These are phyloP conservation scores for Sarcophaga bullata DNA, from an alignment of 1,140 invertebrate species.

Conservation along the genomic window DNA sequence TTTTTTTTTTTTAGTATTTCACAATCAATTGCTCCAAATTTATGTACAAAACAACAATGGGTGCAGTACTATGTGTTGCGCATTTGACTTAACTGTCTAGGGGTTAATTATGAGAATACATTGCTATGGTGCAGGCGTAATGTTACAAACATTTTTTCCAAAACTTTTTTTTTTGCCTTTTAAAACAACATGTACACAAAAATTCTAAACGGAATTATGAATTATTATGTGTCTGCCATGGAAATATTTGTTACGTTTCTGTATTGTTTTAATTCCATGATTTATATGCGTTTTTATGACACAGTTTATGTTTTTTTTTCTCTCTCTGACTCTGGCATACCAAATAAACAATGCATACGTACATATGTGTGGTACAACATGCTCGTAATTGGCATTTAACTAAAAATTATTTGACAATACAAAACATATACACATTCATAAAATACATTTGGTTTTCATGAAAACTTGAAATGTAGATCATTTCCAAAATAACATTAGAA, in stretches of 20 bases:
- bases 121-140: background rate
- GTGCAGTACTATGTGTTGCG: background rate
- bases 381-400: conserved; percentile 5
- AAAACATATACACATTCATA: background rate
- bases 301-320: background rate
- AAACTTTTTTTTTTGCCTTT: no score
- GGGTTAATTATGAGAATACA: conserved; percentile 3
- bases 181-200: background rate
- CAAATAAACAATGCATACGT: no score
- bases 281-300: conserved; percentile 14
- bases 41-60: background rate
- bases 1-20: background rate
- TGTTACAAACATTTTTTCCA: background rate
- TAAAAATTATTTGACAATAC: conserved; percentile 10
- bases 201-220: conserved; percentile 6
- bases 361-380: background rate
- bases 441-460: no score
- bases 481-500: no score
- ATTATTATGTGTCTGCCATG: conserved; percentile 4
- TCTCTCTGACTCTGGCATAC: background rate
- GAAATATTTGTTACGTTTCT: background rate
- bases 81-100: no score
- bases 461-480: no score
- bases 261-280: background rate
- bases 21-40: conserved; percentile 14